Evolutionary conservation across 2,888 invertebrate species (phyloP), one percentile per base, ranked within the genome.

Genomic region (Slavum lentiscoides): DNA sequence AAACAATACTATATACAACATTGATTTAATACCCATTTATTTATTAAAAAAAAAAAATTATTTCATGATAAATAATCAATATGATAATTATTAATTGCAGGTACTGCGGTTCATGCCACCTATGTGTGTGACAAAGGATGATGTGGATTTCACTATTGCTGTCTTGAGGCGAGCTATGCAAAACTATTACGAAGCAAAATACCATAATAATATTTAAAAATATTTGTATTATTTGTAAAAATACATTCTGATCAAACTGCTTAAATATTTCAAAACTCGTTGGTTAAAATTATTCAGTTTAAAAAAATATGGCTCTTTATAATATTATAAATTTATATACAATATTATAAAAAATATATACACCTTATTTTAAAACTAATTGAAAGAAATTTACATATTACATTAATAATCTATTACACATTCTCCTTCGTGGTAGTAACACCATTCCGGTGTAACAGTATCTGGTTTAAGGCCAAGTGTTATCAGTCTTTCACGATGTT

Each of bases 71-170:
- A 49, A 49, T 49, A 49, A 49, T 49, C 43, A 15, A 67, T 43
- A 13, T 19, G 43, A 73, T 68, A 39, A 37, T 62, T 67, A 61
- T 39, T 70, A n/a, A 39, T 83, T 86, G 73, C 89, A 97, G 95
- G 93, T 95, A 0, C 88, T 98, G 73, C 89, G 97, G 84, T 92
- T 98, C 83, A 94, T 96, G 86, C 98, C 98, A 19, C 98, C 98
- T 0, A 93, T 99, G 93, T 98, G 97, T 86, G 90, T 98, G 81
- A 93, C 91, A 13, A 92, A 91, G 86, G 90, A 90, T 73, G 95
- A 98, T 87, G 94, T 91, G 0, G 93, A 96, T 85, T 93, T 92
- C 84, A 88, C 92, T 0, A 85, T 93, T 17, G 88, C 88, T 30
- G 91, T 91, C 23, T 85, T 94, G 76, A 89, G 90, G 83, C 86